Base-by-base conservation (phyloP, 2,888 invertebrate genomes). In the Pantelozetes paolii region DNA sequence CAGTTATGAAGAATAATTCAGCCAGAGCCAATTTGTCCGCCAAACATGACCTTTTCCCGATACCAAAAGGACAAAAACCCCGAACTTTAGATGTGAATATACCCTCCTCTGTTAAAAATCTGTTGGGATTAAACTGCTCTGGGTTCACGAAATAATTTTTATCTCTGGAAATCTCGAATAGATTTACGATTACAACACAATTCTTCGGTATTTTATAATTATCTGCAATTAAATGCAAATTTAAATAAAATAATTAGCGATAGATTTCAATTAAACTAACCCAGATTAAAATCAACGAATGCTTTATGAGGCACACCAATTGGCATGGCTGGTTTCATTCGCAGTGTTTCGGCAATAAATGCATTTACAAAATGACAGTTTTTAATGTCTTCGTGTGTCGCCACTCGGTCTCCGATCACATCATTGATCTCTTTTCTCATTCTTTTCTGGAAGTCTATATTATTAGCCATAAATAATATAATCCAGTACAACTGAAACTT, bases 11-110 rank as follows among this genome's bases (percentile, higher is more conserved):
- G 18, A 67, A 67, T 18, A 67, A 13, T 6, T 67, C 67, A 5
- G 42, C 67, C 67, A 67, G 30, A 3, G 67, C 67, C 18, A 67
- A 28, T 18, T 67, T 67, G 5, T 67, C 67, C 8, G 32, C 67
- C 20, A 67, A 36, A 67, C 67, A 67, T 32, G 20, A 20, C 13
- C 67, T 30, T 67, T 36, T 28, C 6, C 67, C 67, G 67, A 67
- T 36, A 40, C 67, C 67, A 23, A 67, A 67, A 2, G 67, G 67
- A 9, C 6, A 6, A 30, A 67, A 67, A 20, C 28, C 36, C 2
- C 6, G 13, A 2, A 67, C 6, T 32, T n/a, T 2, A 20, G 30
- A 11, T 6, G 8, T 67, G 20, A 20, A 42, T 20, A 13, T 20
- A 6, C 67, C 67, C 8, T 30, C 30, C 6, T 2, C 3, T 2